Percentiles rank a stretch among this genome's conserved stretches.
phyloP scores from a whole-genome alignment of 2,113 vertebrate species.

The Mesitornis unicolor region DNA sequence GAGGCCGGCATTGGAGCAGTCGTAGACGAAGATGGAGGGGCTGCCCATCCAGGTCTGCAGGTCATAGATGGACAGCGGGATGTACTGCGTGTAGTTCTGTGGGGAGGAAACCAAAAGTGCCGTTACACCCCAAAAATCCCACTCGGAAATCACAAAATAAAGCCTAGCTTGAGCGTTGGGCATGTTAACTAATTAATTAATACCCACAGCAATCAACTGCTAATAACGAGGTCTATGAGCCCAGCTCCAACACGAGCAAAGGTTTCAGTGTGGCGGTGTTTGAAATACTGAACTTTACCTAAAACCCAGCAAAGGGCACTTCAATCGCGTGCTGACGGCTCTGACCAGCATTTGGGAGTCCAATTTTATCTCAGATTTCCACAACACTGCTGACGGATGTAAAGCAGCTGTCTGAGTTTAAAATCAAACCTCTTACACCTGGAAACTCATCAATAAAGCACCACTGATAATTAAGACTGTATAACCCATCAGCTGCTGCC shows the following conservation, averaged over 20 bases:
- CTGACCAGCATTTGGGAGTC: background rate
- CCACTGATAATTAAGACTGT: background rate
- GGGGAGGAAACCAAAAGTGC: background rate
- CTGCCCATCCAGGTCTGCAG: slow-evolving; percentile 99
- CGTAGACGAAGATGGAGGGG: slow-evolving; percentile 97
- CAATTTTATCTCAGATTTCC: background rate
- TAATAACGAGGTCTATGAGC: fast-evolving
- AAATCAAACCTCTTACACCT: background rate
- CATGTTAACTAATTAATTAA: fast-evolving
- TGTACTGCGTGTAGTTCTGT: slow-evolving; percentile 99
- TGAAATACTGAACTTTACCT: background rate
- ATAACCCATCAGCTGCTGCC: background rate
- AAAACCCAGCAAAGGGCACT: too few species aligned
- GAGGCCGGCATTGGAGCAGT: slow-evolving; percentile 96
- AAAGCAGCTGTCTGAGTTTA: slow-evolving; percentile 36
- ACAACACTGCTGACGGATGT: background rate
- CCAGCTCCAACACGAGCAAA: fast-evolving
- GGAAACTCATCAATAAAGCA: slow-evolving; percentile 28
- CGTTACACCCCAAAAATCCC: background rate
- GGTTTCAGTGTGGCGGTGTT: background rate
- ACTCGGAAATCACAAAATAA: background rate
- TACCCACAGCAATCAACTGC: too few species aligned
- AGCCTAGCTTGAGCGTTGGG: fast-evolving
- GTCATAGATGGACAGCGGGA: slow-evolving; percentile 97
- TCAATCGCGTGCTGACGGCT: background rate